Evolutionary conservation across 2,113 vertebrate species (phyloP).

Genomic region (Elanus axillaris): DNA sequence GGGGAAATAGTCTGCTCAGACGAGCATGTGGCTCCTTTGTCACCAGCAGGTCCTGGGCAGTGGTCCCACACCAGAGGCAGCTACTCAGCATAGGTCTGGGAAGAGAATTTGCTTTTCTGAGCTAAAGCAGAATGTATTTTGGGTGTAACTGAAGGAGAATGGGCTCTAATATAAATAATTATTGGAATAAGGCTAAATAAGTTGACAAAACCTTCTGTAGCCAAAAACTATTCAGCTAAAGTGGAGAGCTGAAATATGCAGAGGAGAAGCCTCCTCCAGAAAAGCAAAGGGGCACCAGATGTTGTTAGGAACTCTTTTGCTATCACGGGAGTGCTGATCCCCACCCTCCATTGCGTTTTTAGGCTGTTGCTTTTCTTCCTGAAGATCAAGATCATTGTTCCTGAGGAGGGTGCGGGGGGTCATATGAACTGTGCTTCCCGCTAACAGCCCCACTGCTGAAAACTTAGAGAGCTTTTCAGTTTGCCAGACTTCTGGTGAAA

Average conservation of each 20-base stretch:
- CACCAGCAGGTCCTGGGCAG: neutral
- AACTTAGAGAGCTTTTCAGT: constrained; percentile 30
- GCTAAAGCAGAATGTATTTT: neutral
- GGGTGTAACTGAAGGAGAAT: neutral
- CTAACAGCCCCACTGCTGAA: neutral
- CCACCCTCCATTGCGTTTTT: neutral
- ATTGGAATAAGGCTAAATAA: neutral
- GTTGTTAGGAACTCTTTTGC: neutral
- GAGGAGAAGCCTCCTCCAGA: neutral
- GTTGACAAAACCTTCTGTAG: neutral
- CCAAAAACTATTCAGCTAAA: neutral
- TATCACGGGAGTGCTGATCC: neutral
- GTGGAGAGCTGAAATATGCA: neutral
- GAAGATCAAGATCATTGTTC: neutral
- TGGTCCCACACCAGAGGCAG: neutral
- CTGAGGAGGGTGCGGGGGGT: neutral
- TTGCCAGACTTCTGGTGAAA: constrained; percentile 25
- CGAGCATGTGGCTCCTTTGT: fast-evolving
- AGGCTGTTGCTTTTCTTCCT: neutral
- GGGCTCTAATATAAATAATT: neutral
- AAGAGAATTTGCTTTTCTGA: neutral
- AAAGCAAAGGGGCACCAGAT: neutral
- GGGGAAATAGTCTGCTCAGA: neutral
- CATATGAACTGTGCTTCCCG: neutral
- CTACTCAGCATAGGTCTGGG: neutral